Evolutionary conservation across 2,797 vertebrate genomes (phyloP).

Genomic region (Nyctalus aviator): DNA sequence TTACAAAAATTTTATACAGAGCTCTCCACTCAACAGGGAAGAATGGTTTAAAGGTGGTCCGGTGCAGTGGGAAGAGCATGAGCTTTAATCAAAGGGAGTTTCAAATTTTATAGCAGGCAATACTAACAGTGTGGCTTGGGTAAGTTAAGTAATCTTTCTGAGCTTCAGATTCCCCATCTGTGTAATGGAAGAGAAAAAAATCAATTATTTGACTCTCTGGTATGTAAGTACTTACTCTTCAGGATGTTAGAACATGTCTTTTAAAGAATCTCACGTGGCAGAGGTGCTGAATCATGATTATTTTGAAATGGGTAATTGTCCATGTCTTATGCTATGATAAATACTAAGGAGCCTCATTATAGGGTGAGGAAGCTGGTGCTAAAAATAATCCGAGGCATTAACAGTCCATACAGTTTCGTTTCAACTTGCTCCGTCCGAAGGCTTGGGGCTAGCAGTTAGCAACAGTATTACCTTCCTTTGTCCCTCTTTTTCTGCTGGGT

Average conservation of each 20-base stretch:
- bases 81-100: neutral
- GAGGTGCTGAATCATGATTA: neutral
- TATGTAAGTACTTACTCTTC: neutral
- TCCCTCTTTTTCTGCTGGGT: neutral
- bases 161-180: neutral
- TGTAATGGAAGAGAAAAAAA: neutral
- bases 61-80: neutral
- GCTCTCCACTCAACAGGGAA: neutral
- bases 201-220: neutral
- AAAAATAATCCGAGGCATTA: neutral
- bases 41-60: neutral
- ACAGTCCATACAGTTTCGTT: neutral
- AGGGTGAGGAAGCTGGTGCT: neutral
- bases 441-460: neutral
- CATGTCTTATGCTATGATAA: neutral
- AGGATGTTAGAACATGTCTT: slow-evolving; percentile 21
- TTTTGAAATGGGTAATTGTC: neutral
- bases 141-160: neutral
- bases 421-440: neutral
- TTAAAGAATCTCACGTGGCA: neutral
- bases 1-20: neutral
- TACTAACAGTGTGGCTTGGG: neutral
- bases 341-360: neutral
- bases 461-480: too few species aligned
- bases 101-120: neutral